Base-by-base conservation (phyloP, 2,797 vertebrate genomes). In the Hephaestus fuliginosus region DNA sequence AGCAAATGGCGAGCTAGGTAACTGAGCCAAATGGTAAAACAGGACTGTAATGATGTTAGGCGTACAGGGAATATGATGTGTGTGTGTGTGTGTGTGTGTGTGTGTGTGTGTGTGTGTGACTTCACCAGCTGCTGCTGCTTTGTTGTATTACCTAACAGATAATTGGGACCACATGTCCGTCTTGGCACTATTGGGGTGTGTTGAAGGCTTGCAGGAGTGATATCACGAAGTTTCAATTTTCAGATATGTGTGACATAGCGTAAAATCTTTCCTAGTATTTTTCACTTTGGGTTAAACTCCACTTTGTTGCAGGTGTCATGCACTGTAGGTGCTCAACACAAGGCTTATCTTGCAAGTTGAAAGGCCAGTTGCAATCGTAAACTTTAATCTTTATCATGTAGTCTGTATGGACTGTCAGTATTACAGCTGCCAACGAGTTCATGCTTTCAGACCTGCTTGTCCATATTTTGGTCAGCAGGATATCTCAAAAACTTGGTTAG, bases 161-260 rank as follows among this genome's bases (percentile, higher is more conserved):
- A 95, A 96, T 93, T 83, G 80, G 88, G 83, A 88, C 89, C 95
- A 95, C 86, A 93, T 92, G 93, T 87, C 56, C n/a, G 62, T 72
- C 78, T 30, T 57, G 79, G 68, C 65, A 58, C 69, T 67, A 68
- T 63, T 0, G 44, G 82, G 69, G 78, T 63, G 85, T 78, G 81
- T 86, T 83, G n/a, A 77, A 81, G 49, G 62, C 62, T 66, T 49
- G 18, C 28, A 71, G 60, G 44, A 62, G 60, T 91, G 86, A 92
- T 83, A 72, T 93, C 89, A 91, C 56, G 2, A 2, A 55, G 39
- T 81, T 83, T 91, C 66, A 83, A 22, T 25, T 67, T 84, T 82
- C 67, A 85, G 51, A 80, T 64, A 41, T 79, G 60, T 74, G 66
- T 74, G 72, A 88, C 69, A 82, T 49, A 39, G 52, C n/a, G 52